Conservation (phyloP, 2,113 vertebrate genomes). For the Lamprotornis superbus region DNA sequence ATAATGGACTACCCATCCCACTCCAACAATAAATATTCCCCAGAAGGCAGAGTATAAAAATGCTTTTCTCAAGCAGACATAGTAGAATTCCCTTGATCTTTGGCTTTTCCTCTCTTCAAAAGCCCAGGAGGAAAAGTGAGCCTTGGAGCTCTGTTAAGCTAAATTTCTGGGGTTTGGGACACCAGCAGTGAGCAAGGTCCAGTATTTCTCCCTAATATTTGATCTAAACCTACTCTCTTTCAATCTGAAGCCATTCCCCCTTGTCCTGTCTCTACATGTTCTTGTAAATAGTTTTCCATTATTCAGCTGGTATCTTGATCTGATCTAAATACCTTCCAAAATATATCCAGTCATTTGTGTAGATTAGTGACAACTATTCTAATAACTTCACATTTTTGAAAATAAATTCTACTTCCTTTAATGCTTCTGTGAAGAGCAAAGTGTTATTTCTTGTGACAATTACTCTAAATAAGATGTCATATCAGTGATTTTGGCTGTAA, state of each 20-base stretch:
- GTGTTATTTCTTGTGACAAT: neutral
- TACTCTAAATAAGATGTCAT: neutral
- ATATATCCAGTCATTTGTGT: neutral
- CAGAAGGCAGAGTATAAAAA: neutral
- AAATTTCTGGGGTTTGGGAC: neutral
- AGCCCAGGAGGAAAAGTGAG: neutral
- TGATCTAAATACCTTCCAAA: neutral
- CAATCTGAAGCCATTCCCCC: neutral
- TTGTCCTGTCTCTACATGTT: neutral
- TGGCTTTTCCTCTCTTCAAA: neutral
- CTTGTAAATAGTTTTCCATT: neutral
- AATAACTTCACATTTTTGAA: neutral
- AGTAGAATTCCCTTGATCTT: neutral
- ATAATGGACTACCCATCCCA: neutral
- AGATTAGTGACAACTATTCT: neutral
- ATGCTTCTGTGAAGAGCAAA: neutral
- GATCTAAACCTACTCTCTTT: neutral
- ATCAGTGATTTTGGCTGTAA: neutral
- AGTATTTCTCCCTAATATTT: neutral
- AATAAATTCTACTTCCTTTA: neutral
- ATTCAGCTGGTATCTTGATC: neutral
- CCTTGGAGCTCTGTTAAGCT: neutral
- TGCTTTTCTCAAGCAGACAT: neutral
- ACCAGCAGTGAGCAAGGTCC: neutral
- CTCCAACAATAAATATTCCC: neutral